Base-by-base conservation (phyloP, 2,797 vertebrate species). In the Phoeniculus purpureus region DNA sequence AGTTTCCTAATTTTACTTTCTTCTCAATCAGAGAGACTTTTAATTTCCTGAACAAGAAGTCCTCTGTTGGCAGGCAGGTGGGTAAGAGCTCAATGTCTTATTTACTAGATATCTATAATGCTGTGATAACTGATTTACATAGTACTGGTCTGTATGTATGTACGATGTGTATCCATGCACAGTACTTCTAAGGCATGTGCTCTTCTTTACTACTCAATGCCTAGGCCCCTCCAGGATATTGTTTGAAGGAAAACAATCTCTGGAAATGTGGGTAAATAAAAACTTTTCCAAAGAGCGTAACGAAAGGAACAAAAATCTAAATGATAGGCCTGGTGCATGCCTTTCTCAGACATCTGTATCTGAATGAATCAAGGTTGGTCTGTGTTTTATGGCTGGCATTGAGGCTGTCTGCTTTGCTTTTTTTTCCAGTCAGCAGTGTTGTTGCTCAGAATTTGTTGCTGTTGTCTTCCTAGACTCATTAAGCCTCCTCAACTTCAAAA, bases 391-490 rank as follows among this genome's bases (percentile, higher is more conserved):
- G 54, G 47, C 54, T 86, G 66, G 45, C 31, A 58, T 10, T 87
- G 81, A 89, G 62, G 29, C 40, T 87, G 52, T 73, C 73, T 81
- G 52, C 32, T 66, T 58, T 66, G 20, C 12, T 71, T 45, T 89
- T 56, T 86, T 61, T 52, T 12, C 43, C 48, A 92, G 31, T 15
- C 58, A 65, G 67, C 7, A 7, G 21, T 48, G 32, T 5, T 68
- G 29, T 29, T 75, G 31, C 58, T 82, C 26, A 67, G 73, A 72
- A 92, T 89, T 91, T 91, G 82, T 81, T 87, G 71, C 34, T 89
- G 27, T 85, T 88, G 61, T 86, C 87, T 84, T 92, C 43, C 14
- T 40, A 55, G 71, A 47, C 8, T 61, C 21, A 71, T 84, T 64
- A 80, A 88, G 54, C 19, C 29, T 81, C 43, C 61, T 84, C 50